These are phyloP conservation scores for Ciona savignyi DNA, from an alignment of 23 tunicate genomes.

Conservation along the genomic window DNA sequence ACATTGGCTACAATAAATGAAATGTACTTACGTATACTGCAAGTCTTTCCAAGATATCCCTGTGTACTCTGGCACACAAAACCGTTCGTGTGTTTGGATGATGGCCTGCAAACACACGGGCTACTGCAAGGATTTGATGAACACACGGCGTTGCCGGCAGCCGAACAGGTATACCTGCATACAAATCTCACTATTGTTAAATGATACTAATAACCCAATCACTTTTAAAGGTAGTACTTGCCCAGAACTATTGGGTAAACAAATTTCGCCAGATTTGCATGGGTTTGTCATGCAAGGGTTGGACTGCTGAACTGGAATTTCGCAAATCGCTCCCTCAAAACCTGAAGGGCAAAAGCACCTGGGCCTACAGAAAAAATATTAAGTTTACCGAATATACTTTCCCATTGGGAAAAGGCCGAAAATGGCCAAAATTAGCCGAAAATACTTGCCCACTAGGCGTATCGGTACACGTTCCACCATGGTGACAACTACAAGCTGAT, in stretches of 20 bases:
- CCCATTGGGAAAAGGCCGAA: neutral
- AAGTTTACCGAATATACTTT: neutral
- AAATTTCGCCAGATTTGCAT: neutral
- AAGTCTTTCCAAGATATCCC: constrained; percentile 14
- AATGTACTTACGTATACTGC: constrained; percentile 13
- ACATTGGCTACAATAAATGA: neutral
- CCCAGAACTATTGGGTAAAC: too few species aligned
- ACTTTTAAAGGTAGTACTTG: too few species aligned
- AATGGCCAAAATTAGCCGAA: neutral
- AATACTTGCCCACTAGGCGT: neutral
- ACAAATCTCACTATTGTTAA: too few species aligned
- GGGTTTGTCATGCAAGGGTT: neutral
- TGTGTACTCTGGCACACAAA: constrained; percentile 10
- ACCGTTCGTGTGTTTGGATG: constrained; percentile 11
- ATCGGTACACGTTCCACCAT: neutral
- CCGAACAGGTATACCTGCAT: too few species aligned
- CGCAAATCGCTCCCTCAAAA: too few species aligned
- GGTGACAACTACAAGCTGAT: neutral
- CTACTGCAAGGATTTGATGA: constrained; percentile 3
- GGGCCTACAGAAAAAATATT: too few species aligned
- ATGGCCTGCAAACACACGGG: constrained; percentile 8
- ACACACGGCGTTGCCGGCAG: too few species aligned
- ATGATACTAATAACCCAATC: too few species aligned
- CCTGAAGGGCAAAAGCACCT: too few species aligned
- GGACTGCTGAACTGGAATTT: too few species aligned